A percentile compares a stretch with the other conserved stretches of the same genome.
Conservation (phyloP, 2,113 vertebrate species). For the Columba livia region DNA sequence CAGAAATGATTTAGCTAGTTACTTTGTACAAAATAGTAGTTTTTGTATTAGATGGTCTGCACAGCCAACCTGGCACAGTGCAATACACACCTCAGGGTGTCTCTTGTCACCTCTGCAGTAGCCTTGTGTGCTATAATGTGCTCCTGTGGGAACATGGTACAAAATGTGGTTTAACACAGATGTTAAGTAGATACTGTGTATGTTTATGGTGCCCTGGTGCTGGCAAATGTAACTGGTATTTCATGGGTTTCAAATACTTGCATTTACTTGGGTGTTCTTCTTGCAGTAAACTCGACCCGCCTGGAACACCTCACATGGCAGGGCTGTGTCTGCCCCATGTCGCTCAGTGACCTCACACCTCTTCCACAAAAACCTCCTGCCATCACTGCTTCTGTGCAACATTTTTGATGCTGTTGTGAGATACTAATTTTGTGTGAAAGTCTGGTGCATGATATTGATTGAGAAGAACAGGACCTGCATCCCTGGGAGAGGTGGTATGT, state of each 20-base stretch:
- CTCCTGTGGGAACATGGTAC: fast-evolving
- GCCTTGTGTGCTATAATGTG: fast-evolving
- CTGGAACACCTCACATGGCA: fast-evolving
- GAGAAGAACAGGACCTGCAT: neutral
- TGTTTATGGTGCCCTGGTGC: neutral
- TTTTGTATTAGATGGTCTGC: fast-evolving
- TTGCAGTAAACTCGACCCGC: neutral
- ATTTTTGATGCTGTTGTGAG: neutral
- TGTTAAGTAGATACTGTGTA: neutral
- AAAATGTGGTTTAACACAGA: neutral
- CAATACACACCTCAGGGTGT: fast-evolving
- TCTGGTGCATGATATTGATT: neutral
- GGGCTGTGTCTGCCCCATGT: neutral
- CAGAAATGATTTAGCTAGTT: neutral
- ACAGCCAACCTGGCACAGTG: neutral
- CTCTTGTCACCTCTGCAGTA: neutral
- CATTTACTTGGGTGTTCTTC: neutral
- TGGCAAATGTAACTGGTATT: neutral
- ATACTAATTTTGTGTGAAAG: neutral
- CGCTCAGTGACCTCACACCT: neutral
- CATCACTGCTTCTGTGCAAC: neutral
- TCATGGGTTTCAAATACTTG: neutral
- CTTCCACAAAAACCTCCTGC: neutral
- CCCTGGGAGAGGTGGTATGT: neutral
- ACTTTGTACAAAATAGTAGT: no score